These are phyloP conservation scores for Lepus oiostolus DNA, from an alignment of 2,797 vertebrate genomes.

Conservation along the genomic window DNA sequence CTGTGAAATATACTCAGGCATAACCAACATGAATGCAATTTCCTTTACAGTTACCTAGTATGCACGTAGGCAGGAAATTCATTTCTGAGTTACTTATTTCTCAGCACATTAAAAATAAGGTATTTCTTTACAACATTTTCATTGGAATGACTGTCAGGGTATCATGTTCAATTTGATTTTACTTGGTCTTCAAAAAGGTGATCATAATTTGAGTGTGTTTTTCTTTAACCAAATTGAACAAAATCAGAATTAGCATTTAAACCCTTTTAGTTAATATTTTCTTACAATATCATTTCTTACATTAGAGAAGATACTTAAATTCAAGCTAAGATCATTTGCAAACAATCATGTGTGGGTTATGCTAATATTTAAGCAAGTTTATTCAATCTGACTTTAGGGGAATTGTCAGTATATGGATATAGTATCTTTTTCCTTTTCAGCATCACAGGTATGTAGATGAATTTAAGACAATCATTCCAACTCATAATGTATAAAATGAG, in stretches of 20 bases:
- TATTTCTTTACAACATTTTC: not conserved
- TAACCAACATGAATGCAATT: constrained; percentile 78
- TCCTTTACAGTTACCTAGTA: constrained; percentile 73
- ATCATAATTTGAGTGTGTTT: not conserved
- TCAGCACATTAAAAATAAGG: not conserved
- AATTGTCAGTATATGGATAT: not conserved
- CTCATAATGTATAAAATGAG: not conserved
- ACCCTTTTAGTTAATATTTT: not conserved
- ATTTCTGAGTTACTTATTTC: constrained; percentile 57
- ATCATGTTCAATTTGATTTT: constrained; percentile 7
- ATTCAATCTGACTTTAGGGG: not conserved
- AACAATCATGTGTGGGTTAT: not conserved
- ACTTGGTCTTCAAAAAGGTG: constrained; percentile 9
- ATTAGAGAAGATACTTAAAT: not conserved
- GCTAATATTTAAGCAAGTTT: not conserved
- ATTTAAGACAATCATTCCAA: not conserved
- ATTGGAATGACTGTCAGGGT: not conserved
- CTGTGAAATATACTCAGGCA: constrained; percentile 68
- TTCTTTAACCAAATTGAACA: constrained; percentile 16
- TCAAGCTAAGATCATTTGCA: not conserved
- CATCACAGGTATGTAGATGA: not conserved
- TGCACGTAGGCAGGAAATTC: constrained; percentile 52
- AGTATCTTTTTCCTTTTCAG: not conserved
- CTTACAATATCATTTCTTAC: not conserved
- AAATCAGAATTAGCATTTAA: constrained; percentile 45